Evolutionary conservation across 2,888 invertebrate species (phyloP), one percentile per base, ranked within the genome.

Genomic region (Hypercompe scribonia): DNA sequence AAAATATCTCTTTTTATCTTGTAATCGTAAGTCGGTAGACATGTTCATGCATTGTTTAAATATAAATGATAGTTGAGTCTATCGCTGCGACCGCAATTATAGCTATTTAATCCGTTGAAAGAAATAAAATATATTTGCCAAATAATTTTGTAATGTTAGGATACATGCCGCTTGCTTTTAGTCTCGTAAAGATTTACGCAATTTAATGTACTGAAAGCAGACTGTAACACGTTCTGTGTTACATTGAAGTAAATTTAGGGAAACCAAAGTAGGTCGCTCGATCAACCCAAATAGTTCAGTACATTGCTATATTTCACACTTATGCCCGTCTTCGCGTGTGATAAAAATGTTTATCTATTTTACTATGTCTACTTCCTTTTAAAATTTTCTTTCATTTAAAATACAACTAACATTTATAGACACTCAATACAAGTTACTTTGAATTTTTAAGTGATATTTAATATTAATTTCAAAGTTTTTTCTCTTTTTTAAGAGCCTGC

Each of bases 201-300:
- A 46, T 63, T 64, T 54, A 46, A 54, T 61, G n/a, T 18, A 33
- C 63, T 76, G 46, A 68, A 67, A 65, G 65, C 39, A 68, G 24
- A 70, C 42, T 65, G 69, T 63, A 71, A 68, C 70, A 50, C 64
- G 69, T 66, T 76, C 67, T 70, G 61, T 68, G 73, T 72, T 46
- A 66, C 74, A 74, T 79, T 75, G 74, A 75, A 61, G 75, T 75
- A 77, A 83, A 82, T 75, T 72, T 64, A 76, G 24, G 64, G 54
- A 66, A 76, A 54, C 65, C 21, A 10, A 80, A 79, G 68, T 84
- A 76, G 81, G 82, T 74, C 79, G 75, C 71, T 64, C 63, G 73
- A 50, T 71, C 74, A 67, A 66, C 61, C 77, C 69, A 83, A 84
- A 83, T 80, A 80, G 74, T 78, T 72, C 46, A 50, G 72, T 73